Evolutionary conservation across 2,888 invertebrate species (phyloP), one percentile per base, ranked within the genome.

Genomic region (Drosophila merina): DNA sequence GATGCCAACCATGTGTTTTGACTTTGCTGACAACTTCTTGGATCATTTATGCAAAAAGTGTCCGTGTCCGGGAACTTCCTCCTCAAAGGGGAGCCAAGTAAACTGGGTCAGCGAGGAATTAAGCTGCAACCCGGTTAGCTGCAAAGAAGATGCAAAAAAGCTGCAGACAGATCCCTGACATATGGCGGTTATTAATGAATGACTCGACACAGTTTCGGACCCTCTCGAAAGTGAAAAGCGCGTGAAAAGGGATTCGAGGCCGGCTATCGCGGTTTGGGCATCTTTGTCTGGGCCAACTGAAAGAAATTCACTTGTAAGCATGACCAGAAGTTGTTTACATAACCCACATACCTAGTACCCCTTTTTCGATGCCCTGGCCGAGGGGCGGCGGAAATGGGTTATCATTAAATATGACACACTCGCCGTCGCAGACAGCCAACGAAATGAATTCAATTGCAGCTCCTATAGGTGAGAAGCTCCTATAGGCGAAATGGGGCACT

Each of bases 291-390:
- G 52, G 58, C 60, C 36, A 57, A 54, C 38, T 66, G 73, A 86
- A 86, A 57, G 80, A 66, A 86, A 78, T 67, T 62, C 71, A 78
- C 76, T 82, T 82, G 81, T 84, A 73, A 64, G 57, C 72, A 67
- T 71, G 57, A 68, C 54, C 68, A 59, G 67, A 50, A 60, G 50
- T 79, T 84, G 80, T 87, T 85, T 75, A 74, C 69, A 51, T 85
- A 82, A 84, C 86, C 88, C 68, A 84, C 63, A 74, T 86, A 47
- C 28, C 38, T 49, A 45, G 60, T 51, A 67, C 64, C 58, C 67
- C 66, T 58, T 73, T 66, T 62, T 50, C 69, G 71, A 67, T 73
- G 7, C 33, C 33, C 20, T 12, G 40, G 57, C 28, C 3, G 30
- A 9, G 48, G 33, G 48, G 14, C 28, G 26, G 52, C 40, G 49